Percentiles rank a stretch among this genome's conserved stretches.
Conservation (phyloP, 2,888 invertebrate species). For the Argynnis bischoffii region DNA sequence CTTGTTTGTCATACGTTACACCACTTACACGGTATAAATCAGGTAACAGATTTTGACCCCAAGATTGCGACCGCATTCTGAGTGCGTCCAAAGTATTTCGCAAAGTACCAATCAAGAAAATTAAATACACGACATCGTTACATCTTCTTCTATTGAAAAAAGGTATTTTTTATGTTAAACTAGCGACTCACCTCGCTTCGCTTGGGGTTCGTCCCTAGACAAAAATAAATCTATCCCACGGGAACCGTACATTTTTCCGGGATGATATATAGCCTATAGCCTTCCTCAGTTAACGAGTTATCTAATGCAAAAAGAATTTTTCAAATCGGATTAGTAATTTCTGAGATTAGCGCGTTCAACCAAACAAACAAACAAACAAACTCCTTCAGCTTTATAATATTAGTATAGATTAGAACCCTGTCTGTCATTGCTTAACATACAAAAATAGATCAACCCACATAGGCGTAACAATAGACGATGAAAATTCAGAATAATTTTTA, state of each 20-base stretch:
- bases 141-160: background rate
- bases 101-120: conserved; percentile 3
- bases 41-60: conserved; percentile 3
- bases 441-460: conserved; percentile 1
- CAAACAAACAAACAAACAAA: too few species aligned
- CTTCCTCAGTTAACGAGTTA: too few species aligned
- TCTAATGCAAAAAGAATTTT: too few species aligned
- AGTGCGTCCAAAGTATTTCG: background rate
- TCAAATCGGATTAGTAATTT: too few species aligned
- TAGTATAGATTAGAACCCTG: too few species aligned
- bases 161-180: background rate
- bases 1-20: background rate
- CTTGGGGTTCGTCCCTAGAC: too few species aligned
- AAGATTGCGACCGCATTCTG: conserved; percentile 1
- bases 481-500: conserved; percentile 1
- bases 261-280: too few species aligned
- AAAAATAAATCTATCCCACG: too few species aligned
- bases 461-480: background rate
- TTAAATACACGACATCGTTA: background rate
- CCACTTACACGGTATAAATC: background rate
- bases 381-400: too few species aligned
- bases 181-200: too few species aligned
- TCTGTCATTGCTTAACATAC: background rate
- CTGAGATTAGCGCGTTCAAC: too few species aligned
- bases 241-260: too few species aligned